Percentiles rank a stretch among this genome's conserved stretches.
These are phyloP conservation scores for Chromoteleia sp. DNA, from an alignment of 2,888 invertebrate genomes.

Conservation along the genomic window DNA sequence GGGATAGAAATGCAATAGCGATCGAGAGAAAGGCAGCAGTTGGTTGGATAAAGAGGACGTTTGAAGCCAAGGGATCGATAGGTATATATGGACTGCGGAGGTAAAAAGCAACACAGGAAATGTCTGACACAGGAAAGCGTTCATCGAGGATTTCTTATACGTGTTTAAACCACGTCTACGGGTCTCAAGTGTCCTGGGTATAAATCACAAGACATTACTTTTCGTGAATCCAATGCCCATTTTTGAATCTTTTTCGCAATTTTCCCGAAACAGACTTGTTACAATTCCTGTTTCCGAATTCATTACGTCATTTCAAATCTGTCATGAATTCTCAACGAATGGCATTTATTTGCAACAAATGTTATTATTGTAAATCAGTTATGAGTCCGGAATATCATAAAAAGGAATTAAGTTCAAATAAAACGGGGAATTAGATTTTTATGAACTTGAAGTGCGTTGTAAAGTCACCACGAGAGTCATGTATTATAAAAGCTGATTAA, in stretches of 20 bases:
- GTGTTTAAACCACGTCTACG: slow-evolving; percentile 43
- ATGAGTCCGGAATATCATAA: no score
- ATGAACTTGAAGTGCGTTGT: no score
- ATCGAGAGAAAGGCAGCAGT: slow-evolving; percentile 74
- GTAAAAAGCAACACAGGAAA: slow-evolving; percentile 80
- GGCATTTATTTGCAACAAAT: no score
- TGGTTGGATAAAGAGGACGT: slow-evolving; percentile 76
- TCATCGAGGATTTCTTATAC: slow-evolving; percentile 75
- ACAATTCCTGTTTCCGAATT: no score
- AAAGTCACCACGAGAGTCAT: no score
- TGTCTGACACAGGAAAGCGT: slow-evolving; percentile 80
- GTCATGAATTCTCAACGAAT: no score
- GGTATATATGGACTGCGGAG: slow-evolving; percentile 75
- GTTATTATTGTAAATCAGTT: no score
- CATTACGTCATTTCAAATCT: no score
- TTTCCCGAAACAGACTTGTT: neutral
- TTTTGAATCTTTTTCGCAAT: neutral
- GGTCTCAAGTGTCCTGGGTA: neutral
- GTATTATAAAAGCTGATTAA: no score
- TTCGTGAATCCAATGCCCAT: slow-evolving; percentile 30
- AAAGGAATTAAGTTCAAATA: no score
- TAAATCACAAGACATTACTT: slow-evolving; percentile 26
- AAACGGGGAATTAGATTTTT: no score
- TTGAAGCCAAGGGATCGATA: slow-evolving; percentile 78
- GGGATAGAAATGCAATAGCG: slow-evolving; percentile 75